Evolutionary conservation across 1,140 invertebrate species (phyloP).

Genomic region (Aricia agestis): DNA sequence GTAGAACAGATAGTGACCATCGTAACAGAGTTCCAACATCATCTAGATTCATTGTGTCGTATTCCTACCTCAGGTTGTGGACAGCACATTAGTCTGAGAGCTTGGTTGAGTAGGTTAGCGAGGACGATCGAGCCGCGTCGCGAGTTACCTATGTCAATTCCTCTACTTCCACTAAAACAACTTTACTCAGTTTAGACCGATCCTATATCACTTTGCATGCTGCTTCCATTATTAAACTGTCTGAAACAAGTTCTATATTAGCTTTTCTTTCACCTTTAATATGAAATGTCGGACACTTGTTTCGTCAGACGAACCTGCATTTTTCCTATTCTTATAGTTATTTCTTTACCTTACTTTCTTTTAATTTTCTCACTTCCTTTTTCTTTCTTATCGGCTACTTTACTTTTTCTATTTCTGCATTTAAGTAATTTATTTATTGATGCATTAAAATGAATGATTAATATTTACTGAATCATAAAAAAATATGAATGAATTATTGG

Average conservation of each 20-base stretch:
- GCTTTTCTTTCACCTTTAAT: constrained; percentile 30
- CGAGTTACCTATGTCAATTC: constrained; percentile 60
- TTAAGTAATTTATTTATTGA: constrained; percentile 31
- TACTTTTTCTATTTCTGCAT: constrained; percentile 40
- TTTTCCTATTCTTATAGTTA: constrained; percentile 29
- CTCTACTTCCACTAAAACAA: constrained; percentile 64
- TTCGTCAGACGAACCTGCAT: constrained; percentile 47
- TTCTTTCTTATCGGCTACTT: constrained; percentile 14
- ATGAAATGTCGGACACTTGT: constrained; percentile 35
- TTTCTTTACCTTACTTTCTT: constrained; percentile 15
- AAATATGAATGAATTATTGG: constrained; percentile 46
- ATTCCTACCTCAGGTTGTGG: constrained; percentile 55
- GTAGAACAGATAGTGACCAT: constrained; percentile 65
- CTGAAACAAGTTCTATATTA: constrained; percentile 44
- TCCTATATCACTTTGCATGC: constrained; percentile 70
- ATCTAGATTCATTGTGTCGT: constrained; percentile 66
- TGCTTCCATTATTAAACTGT: constrained; percentile 65
- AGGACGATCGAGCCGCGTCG: constrained; percentile 60
- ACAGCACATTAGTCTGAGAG: constrained; percentile 69
- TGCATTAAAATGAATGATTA: constrained; percentile 59
- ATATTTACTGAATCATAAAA: constrained; percentile 37
- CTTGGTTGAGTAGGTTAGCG: constrained; percentile 69
- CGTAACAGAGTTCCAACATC: constrained; percentile 63
- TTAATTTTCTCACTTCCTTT: constrained; percentile 18
- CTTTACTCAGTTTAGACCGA: constrained; percentile 61